Conservation (phyloP, 2,113 vertebrate genomes). For the Dissostichus mawsoni region DNA sequence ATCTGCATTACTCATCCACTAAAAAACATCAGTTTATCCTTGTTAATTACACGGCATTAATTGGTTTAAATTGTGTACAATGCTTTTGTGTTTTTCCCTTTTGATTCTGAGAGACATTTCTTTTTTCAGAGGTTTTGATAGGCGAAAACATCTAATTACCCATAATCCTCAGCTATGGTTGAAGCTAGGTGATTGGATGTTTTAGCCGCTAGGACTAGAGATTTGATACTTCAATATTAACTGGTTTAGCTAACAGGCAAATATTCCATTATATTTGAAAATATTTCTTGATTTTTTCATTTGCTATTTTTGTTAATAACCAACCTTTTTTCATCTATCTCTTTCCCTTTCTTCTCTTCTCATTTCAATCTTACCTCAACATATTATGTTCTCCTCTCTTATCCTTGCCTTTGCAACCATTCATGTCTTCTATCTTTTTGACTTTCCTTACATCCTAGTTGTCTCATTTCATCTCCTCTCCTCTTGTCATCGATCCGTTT, state of each 20-base stretch:
- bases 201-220: no score
- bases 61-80: no score
- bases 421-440: slow-evolving; percentile 5
- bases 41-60: no score
- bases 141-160: no score
- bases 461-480: slow-evolving; percentile 5
- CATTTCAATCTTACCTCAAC: background rate
- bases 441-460: background rate
- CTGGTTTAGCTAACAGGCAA: background rate
- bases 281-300: background rate
- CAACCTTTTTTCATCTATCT: background rate
- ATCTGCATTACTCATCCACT: no score
- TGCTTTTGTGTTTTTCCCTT: no score
- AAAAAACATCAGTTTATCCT: no score
- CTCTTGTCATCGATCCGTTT: slow-evolving; percentile 47
- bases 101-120: no score
- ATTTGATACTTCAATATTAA: no score
- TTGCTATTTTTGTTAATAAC: background rate
- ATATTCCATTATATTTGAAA: background rate
- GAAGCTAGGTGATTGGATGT: no score
- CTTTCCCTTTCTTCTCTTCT: background rate
- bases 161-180: no score
- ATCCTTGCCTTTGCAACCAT: background rate
- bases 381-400: background rate
- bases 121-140: no score